These are phyloP conservation scores for Acrocyrtus sp. DNA, from an alignment of 2,888 invertebrate genomes.

Conservation along the genomic window DNA sequence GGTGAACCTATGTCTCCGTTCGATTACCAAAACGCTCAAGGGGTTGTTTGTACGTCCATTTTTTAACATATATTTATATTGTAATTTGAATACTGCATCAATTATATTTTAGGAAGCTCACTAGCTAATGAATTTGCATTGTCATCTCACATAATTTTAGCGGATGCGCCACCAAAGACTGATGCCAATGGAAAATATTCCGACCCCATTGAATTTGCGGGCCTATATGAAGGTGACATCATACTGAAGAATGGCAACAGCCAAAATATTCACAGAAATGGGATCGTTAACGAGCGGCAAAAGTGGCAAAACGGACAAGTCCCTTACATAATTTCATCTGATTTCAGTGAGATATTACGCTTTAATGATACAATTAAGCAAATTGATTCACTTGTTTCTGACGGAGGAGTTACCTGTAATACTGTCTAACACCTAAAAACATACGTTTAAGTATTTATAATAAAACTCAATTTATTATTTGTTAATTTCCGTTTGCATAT, in stretches of 20 bases:
- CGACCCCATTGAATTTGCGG: slow-evolving; percentile 60
- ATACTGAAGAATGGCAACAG: slow-evolving; percentile 21
- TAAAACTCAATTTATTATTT: neutral
- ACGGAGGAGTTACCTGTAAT: too few relatives aligned
- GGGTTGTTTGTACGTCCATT: slow-evolving; percentile 39
- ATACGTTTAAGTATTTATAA: neutral
- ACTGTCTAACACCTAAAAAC: too few relatives aligned
- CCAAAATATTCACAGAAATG: slow-evolving; percentile 61
- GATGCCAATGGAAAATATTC: slow-evolving; percentile 35
- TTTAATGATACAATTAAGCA: too few relatives aligned
- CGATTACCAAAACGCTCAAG: slow-evolving; percentile 64
- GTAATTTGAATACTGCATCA: too few relatives aligned
- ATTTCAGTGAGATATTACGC: too few relatives aligned
- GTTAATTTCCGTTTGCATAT: neutral
- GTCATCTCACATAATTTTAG: slow-evolving; percentile 16
- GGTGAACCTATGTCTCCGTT: slow-evolving; percentile 65
- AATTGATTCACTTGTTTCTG: too few relatives aligned
- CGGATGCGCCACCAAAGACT: slow-evolving; percentile 41
- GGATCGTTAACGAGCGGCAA: slow-evolving; percentile 60
- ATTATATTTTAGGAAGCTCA: too few relatives aligned
- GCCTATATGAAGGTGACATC: slow-evolving; percentile 61
- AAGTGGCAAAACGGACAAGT: slow-evolving; percentile 64
- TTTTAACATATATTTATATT: neutral
- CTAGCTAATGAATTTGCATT: neutral
- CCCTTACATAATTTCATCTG: slow-evolving; percentile 65